Evolutionary conservation across 2,888 invertebrate species (phyloP).

Genomic region (Dorcus parallelipipedus): DNA sequence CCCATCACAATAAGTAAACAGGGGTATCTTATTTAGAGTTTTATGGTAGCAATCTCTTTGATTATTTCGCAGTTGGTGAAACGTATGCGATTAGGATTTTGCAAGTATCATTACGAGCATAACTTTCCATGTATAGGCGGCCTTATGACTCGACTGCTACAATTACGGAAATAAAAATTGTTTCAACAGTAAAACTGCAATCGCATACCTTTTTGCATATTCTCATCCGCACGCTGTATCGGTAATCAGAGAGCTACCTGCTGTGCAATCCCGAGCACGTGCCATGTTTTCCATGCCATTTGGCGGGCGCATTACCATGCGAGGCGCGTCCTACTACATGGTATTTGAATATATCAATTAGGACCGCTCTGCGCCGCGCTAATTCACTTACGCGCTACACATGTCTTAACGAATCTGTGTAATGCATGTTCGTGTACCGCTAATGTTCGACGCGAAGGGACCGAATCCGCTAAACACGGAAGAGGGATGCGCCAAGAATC

Average conservation of each 20-base stretch:
- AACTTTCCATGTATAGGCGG: no score
- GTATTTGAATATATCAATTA: conserved; percentile 36
- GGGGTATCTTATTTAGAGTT: no score
- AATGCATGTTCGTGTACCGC: conserved; percentile 26
- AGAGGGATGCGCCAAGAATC: no score
- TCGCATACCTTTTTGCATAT: conserved; percentile 9
- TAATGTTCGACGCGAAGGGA: conserved; percentile 18
- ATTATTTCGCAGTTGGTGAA: no score
- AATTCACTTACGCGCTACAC: conserved; percentile 33
- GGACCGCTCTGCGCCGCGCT: conserved; percentile 28
- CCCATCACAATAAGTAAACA: no score
- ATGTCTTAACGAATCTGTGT: conserved; percentile 31
- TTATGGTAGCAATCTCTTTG: no score
- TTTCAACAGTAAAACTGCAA: no score
- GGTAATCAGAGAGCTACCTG: conserved; percentile 4
- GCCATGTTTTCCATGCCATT: conserved; percentile 29
- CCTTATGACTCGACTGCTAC: no score
- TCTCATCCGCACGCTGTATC: not conserved
- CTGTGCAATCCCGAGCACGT: conserved; percentile 26
- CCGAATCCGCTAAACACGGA: conserved; percentile 8
- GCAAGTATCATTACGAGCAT: no score
- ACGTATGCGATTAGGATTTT: no score
- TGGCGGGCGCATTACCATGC: conserved; percentile 30
- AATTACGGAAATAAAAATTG: no score
- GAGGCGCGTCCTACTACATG: conserved; percentile 29